Evolutionary conservation across 2,797 vertebrate genomes (phyloP).

Genomic region (Vespertilio murinus): DNA sequence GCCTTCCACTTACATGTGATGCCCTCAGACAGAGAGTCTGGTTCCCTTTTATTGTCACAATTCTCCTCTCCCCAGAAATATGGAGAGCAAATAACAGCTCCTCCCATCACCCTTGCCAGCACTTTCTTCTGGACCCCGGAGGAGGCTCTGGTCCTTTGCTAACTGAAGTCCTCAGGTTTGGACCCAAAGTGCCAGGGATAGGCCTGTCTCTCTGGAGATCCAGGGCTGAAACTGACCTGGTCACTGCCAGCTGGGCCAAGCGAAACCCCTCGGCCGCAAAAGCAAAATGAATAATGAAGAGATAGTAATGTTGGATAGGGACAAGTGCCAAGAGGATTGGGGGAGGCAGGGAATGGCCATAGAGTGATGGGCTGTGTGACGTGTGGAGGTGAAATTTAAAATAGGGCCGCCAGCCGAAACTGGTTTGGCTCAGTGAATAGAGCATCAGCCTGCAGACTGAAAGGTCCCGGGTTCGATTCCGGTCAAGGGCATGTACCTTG

Average conservation of each 20-base stretch:
- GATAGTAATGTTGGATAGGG: not conserved
- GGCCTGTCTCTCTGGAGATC: not conserved
- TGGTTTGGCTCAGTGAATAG: too few relatives aligned
- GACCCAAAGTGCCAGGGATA: not conserved
- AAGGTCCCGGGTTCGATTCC: too few relatives aligned
- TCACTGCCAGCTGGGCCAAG: not conserved
- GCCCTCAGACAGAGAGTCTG: not conserved
- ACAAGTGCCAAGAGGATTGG: not conserved
- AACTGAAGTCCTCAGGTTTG: not conserved
- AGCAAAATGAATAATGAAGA: not conserved
- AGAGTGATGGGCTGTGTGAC: not conserved
- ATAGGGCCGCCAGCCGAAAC: rapidly evolving
- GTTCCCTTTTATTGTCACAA: not conserved
- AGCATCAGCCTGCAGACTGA: too few relatives aligned
- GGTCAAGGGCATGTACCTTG: too few relatives aligned
- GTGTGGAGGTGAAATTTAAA: not conserved
- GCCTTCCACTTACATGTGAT: not conserved
- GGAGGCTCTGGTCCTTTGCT: not conserved
- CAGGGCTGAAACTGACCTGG: not conserved
- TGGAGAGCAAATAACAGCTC: not conserved
- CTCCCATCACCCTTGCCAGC: not conserved
- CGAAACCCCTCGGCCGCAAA: not conserved
- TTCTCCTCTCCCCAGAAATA: not conserved
- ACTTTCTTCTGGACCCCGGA: not conserved
- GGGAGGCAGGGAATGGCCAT: not conserved